Percentiles rank a stretch among this genome's conserved stretches.
Evolutionary conservation across 1,140 invertebrate genomes (phyloP).

Genomic region (Anadara kagoshimensis): DNA sequence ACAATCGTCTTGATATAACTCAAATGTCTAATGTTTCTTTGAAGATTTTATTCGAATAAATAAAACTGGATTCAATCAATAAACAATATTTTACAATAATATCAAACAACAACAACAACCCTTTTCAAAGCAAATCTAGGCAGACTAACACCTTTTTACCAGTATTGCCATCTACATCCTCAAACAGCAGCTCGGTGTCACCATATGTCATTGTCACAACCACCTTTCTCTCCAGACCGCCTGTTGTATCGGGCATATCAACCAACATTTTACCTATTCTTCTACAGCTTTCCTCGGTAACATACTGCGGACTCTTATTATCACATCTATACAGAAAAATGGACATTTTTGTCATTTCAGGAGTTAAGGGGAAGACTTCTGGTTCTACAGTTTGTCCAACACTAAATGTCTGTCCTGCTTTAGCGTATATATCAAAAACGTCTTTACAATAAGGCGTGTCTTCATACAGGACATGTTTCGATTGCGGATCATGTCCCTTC

Average conservation of each 20-base stretch:
- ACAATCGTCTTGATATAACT: no score
- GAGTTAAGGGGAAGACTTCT: constrained; percentile 72
- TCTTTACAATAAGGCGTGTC: constrained; percentile 77
- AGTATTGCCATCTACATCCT: constrained; percentile 58
- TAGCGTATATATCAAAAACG: constrained; percentile 77
- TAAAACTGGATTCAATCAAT: no score
- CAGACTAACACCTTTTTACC: constrained; percentile 15
- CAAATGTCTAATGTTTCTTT: no score
- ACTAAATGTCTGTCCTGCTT: constrained; percentile 72
- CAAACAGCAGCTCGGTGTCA: constrained; percentile 78
- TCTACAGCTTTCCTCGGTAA: constrained; percentile 76
- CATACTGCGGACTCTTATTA: constrained; percentile 74
- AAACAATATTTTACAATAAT: no score
- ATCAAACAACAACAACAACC: no score
- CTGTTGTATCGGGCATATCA: constrained; percentile 70
- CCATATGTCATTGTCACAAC: constrained; percentile 78
- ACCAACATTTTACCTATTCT: constrained; percentile 76
- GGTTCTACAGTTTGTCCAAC: constrained; percentile 16
- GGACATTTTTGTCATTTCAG: constrained; percentile 75
- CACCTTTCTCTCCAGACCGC: constrained; percentile 72
- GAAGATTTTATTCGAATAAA: no score
- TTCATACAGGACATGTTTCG: constrained; percentile 74
- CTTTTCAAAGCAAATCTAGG: constrained; percentile 11
- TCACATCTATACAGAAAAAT: constrained; percentile 77
- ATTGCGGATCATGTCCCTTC: constrained; percentile 75